These are phyloP conservation scores for Brachypalpus laphriformis DNA, from an alignment of 2,888 invertebrate species.

Conservation along the genomic window DNA sequence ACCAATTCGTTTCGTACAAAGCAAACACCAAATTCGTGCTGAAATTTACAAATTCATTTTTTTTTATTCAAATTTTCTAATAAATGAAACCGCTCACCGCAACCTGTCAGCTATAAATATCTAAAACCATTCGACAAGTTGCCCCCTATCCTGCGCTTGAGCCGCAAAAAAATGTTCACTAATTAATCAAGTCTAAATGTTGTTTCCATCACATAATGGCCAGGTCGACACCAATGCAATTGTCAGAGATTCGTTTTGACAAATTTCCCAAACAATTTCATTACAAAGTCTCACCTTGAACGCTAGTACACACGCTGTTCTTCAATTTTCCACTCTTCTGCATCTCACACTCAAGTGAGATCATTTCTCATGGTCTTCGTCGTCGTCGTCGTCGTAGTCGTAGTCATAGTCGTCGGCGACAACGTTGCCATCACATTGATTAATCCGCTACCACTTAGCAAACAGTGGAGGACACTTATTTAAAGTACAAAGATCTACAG, in stretches of 20 bases:
- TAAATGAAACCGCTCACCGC: not conserved
- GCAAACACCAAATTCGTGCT: not conserved
- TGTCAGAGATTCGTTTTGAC: constrained; percentile 59
- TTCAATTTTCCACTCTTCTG: constrained; percentile 65
- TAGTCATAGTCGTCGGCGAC: constrained; percentile 31
- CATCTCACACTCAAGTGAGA: constrained; percentile 37
- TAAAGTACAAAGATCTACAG: constrained; percentile 37
- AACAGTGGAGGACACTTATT: constrained; percentile 65
- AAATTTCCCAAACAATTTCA: constrained; percentile 62
- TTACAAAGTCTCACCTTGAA: constrained; percentile 35
- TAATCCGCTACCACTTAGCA: constrained; percentile 72
- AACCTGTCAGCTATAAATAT: constrained; percentile 16
- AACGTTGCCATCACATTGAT: constrained; percentile 67
- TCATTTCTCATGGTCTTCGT: constrained; percentile 40
- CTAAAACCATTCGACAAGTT: constrained; percentile 30
- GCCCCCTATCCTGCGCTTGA: constrained; percentile 10
- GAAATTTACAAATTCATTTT: not conserved
- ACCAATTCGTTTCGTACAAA: not conserved
- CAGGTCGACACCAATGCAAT: constrained; percentile 54
- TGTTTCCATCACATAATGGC: constrained; percentile 39
- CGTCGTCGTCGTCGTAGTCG: constrained; percentile 1
- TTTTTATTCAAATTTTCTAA: not conserved
- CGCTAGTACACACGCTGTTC: not conserved
- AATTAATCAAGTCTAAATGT: constrained; percentile 63
- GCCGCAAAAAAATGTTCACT: constrained; percentile 29